Evolutionary conservation across 2,888 invertebrate genomes (phyloP).

Genomic region (Arge pagana): DNA sequence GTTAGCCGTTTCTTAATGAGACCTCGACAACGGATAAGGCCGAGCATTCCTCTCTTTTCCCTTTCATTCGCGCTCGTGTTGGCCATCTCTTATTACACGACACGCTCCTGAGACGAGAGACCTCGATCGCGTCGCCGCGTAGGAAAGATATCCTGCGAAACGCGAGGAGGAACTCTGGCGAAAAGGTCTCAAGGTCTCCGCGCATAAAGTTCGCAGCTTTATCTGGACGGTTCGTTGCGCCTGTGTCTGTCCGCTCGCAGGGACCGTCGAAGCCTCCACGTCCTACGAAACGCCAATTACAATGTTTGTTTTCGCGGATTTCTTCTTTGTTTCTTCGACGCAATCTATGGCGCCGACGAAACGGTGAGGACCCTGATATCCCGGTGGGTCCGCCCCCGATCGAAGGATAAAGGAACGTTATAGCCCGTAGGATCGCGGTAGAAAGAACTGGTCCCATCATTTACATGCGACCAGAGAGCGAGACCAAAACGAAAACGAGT

Average conservation of each 20-base stretch:
- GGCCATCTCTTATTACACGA: slow-evolving; percentile 43
- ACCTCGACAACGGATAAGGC: slow-evolving; percentile 1
- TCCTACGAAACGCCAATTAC: slow-evolving; percentile 29
- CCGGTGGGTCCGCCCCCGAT: slow-evolving; percentile 24
- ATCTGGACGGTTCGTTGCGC: slow-evolving; percentile 50
- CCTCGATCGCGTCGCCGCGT: slow-evolving; percentile 29
- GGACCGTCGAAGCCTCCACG: slow-evolving; percentile 5
- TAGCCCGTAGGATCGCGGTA: slow-evolving; percentile 21
- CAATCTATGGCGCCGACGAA: slow-evolving; percentile 29
- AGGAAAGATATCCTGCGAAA: slow-evolving; percentile 36
- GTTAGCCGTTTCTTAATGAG: too few species aligned
- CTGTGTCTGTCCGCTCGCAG: not conserved
- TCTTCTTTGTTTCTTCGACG: slow-evolving; percentile 34
- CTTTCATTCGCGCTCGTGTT: slow-evolving; percentile 23
- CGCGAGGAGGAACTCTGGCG: slow-evolving; percentile 13
- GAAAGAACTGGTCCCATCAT: slow-evolving; percentile 32
- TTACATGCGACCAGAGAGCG: slow-evolving; percentile 28
- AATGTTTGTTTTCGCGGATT: slow-evolving; percentile 32
- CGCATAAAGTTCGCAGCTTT: slow-evolving; percentile 53
- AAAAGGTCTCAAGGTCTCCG: too few species aligned
- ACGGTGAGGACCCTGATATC: slow-evolving; percentile 27
- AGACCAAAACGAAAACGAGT: too few species aligned
- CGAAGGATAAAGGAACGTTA: slow-evolving; percentile 30
- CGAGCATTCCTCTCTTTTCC: not conserved
- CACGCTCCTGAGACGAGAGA: slow-evolving; percentile 37